phyloP scores from a whole-genome alignment of 2,113 vertebrate species.

The Myrmophylax atrothorax region DNA sequence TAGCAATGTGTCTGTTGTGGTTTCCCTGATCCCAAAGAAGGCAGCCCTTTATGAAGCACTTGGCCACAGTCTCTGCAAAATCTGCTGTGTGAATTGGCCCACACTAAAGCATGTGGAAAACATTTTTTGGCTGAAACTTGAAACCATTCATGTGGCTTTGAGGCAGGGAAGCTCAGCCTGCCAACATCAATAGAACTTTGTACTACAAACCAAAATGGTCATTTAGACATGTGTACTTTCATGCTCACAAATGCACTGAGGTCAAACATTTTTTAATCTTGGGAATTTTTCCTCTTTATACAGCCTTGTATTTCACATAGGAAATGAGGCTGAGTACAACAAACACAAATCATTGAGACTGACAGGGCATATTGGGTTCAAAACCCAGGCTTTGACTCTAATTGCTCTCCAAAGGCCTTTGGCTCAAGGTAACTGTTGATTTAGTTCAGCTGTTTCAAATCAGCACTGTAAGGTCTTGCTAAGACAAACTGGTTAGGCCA shows the following conservation, averaged over 20 bases:
- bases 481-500: constrained; percentile 83
- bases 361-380: constrained; percentile 86
- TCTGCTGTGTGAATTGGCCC: constrained; percentile 84
- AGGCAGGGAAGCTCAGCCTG: constrained; percentile 80
- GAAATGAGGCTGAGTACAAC: constrained; percentile 86
- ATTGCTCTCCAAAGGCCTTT: constrained; percentile 87
- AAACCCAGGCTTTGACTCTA: constrained; percentile 83
- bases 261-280: constrained; percentile 88
- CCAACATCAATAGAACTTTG: constrained; percentile 90
- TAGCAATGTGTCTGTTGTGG: constrained; percentile 84
- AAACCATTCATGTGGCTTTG: constrained; percentile 89
- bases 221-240: constrained; percentile 87
- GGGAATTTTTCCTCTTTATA: constrained; percentile 83
- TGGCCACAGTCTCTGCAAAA: constrained; percentile 78
- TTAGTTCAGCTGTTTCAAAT: constrained; percentile 90
- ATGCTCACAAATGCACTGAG: constrained; percentile 80
- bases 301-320: constrained; percentile 83
- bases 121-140: constrained; percentile 84
- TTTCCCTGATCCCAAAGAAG: constrained; percentile 81
- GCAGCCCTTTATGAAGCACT: constrained; percentile 81
- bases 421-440: constrained; percentile 90
- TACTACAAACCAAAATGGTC: constrained; percentile 86
- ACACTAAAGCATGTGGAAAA: constrained; percentile 86
- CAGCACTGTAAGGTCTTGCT: constrained; percentile 79
- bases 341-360: constrained; percentile 87